These are phyloP conservation scores for Acrobasis suavella DNA, from an alignment of 2,888 invertebrate species.

Conservation along the genomic window DNA sequence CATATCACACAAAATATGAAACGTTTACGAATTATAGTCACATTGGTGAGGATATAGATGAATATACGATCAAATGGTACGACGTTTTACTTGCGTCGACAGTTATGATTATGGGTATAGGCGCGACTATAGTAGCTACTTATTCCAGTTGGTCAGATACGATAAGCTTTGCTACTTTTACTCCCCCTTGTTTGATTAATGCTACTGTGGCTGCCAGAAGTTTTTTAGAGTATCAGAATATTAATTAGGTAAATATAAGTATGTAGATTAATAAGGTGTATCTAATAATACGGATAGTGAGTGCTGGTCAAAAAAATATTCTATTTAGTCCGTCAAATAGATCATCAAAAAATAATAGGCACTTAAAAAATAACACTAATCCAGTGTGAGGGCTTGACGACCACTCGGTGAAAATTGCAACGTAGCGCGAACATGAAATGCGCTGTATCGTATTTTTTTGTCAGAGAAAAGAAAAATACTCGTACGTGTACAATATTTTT, in stretches of 20 bases:
- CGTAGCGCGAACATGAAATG: too few relatives aligned
- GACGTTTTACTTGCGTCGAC: slow-evolving; percentile 80
- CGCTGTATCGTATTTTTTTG: too few relatives aligned
- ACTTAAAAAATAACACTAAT: too few relatives aligned
- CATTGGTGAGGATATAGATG: slow-evolving; percentile 38
- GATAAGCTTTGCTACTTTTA: slow-evolving; percentile 84
- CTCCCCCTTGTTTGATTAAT: slow-evolving; percentile 88
- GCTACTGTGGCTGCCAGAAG: slow-evolving; percentile 73
- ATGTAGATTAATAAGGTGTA: not conserved
- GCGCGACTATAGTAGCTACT: slow-evolving; percentile 86
- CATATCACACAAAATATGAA: slow-evolving; percentile 47
- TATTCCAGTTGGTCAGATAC: slow-evolving; percentile 87
- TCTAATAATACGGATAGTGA: too few relatives aligned
- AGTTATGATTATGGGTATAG: slow-evolving; percentile 84
- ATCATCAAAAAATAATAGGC: too few relatives aligned
- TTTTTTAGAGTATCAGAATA: slow-evolving; percentile 43
- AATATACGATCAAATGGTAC: slow-evolving; percentile 62
- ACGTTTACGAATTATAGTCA: slow-evolving; percentile 52
- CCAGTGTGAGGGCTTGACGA: too few relatives aligned
- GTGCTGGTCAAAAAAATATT: too few relatives aligned
- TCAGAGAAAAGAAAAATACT: too few relatives aligned
- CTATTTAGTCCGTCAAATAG: too few relatives aligned
- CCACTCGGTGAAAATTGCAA: too few relatives aligned
- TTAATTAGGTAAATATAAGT: not conserved
- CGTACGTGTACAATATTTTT: too few relatives aligned